Evolutionary conservation across 2,888 invertebrate species (phyloP), one percentile per base, ranked within the genome.

Genomic region (Microctonus brassicae): DNA sequence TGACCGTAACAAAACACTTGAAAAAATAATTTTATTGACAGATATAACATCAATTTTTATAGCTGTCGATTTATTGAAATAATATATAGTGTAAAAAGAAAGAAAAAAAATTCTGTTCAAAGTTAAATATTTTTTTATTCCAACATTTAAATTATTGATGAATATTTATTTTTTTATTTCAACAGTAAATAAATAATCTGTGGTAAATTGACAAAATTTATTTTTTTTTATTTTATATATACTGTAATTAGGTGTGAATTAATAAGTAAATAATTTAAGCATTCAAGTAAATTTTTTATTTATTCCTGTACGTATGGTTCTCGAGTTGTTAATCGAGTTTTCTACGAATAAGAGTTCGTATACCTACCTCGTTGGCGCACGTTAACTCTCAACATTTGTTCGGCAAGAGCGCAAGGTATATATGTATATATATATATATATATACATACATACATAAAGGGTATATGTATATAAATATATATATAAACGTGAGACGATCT

Each of bases 381-480:
- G 13, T 26, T 74, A 77, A 74, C 72, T 72, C 68, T 34, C 71
- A 70, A 69, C 70, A 70, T 78, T 76, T 77, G 73, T 76, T 75
- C 65, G 72, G 69, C 66, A 72, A 58, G 26, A 53, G 33, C 22
- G 62, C 34, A 52, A 55, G 39, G 34, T 42, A 62, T 65, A 57
- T 47, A 61, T 57, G 47, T n/a, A n/a, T n/a, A n/a, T n/a, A n/a
- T n/a, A n/a, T n/a, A n/a, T n/a, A n/a, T n/a, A n/a, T n/a, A n/a
- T n/a, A n/a, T n/a, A n/a, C n/a, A n/a, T n/a, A n/a, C n/a, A n/a
- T n/a, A n/a, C n/a, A n/a, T n/a, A n/a, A n/a, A n/a, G n/a, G n/a
- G n/a, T n/a, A n/a, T n/a, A n/a, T n/a, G n/a, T n/a, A n/a, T n/a
- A n/a, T n/a, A n/a, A n/a, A n/a, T n/a, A n/a, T n/a, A n/a, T n/a